A percentile compares a stretch with the other conserved stretches of the same genome.
Evolutionary conservation across 2,797 vertebrate species (phyloP).

Genomic region (Gobionotothen gibberifrons): DNA sequence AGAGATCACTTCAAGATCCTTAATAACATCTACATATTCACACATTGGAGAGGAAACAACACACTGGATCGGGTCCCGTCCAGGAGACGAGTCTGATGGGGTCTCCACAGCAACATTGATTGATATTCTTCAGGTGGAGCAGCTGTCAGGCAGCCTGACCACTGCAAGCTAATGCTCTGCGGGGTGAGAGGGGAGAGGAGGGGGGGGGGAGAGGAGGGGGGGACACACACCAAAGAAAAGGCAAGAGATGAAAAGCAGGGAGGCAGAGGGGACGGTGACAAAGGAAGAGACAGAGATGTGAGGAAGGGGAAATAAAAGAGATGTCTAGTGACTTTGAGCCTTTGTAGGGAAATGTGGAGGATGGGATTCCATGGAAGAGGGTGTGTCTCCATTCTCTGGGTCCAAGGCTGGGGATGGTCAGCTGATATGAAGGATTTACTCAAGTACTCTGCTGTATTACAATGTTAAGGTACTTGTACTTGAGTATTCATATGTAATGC

Average conservation of each 20-base stretch:
- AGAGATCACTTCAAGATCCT: conserved; percentile 40
- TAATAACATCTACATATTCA: conserved; percentile 36
- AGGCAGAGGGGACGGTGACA: conserved; percentile 50
- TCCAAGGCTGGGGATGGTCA: conserved; percentile 16
- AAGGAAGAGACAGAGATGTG: conserved; percentile 57
- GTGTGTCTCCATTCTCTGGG: conserved; percentile 29
- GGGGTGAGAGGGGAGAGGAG: conserved; percentile 49
- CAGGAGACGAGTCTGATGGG: conserved; percentile 64
- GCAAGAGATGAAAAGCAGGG: conserved; percentile 58
- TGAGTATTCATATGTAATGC: neutral
- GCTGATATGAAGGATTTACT: neutral
- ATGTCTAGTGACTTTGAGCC: conserved; percentile 39
- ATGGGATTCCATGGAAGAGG: conserved; percentile 43
- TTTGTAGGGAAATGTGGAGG: conserved; percentile 26
- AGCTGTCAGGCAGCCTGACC: conserved; percentile 86
- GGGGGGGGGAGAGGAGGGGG: conserved; percentile 9
- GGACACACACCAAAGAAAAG: conserved; percentile 59
- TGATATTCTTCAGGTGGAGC: conserved; percentile 91
- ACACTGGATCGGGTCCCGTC: conserved; percentile 16
- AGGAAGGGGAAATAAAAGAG: conserved; percentile 57
- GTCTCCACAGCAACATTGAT: conserved; percentile 92
- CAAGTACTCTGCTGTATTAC: neutral
- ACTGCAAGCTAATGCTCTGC: conserved; percentile 83
- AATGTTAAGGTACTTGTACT: neutral
- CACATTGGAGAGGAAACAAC: conserved; percentile 46